Evolutionary conservation across 2,113 vertebrate species (phyloP).

Genomic region (Anolis sagrei): DNA sequence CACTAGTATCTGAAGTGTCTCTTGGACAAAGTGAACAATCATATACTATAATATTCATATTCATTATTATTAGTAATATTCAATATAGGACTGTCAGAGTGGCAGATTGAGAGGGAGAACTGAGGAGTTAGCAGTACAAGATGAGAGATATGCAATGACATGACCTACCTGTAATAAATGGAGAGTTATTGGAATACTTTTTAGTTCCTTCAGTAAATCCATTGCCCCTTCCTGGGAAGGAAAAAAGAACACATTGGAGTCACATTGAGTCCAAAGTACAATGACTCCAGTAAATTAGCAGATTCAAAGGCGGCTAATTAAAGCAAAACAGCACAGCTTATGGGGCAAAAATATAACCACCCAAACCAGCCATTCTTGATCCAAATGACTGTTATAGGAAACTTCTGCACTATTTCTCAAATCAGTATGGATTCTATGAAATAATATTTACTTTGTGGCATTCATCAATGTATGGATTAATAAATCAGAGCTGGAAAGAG

Average conservation of each 20-base stretch:
- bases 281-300: not conserved
- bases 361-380: not conserved
- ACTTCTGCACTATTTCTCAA: not conserved
- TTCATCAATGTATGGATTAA: not conserved
- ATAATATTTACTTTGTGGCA: not conserved
- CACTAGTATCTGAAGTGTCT: not conserved
- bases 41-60: not conserved
- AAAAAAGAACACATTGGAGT: not conserved
- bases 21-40: not conserved
- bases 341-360: not conserved
- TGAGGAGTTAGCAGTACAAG: not conserved
- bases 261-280: not conserved
- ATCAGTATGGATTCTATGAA: not conserved
- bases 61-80: not conserved
- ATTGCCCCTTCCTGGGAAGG: slow-evolving; percentile 87
- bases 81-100: not conserved
- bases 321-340: not conserved
- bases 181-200: slow-evolving; percentile 90
- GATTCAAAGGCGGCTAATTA: not conserved
- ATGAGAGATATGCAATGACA: not conserved
- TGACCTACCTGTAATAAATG: slow-evolving; percentile 89
- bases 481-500: too few species aligned
- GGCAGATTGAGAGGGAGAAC: not conserved
- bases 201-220: slow-evolving; percentile 91
- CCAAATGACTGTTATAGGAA: not conserved